Evolutionary conservation across 1,140 invertebrate genomes (phyloP).

Genomic region (Macrobrachium rosenbergii): DNA sequence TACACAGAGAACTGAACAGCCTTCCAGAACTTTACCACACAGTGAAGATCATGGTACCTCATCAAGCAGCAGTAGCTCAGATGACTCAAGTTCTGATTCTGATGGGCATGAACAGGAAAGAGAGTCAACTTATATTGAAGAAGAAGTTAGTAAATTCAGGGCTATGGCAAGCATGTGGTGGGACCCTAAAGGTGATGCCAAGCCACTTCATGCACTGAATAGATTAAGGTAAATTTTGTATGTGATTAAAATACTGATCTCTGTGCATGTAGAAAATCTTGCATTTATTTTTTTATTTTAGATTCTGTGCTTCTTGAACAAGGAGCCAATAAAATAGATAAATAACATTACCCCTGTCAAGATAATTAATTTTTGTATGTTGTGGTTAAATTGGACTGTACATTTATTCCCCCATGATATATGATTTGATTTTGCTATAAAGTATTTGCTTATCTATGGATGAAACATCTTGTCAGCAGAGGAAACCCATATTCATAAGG

Average conservation of each 20-base stretch:
- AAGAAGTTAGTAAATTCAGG: slow-evolving; percentile 46
- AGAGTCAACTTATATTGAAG: slow-evolving; percentile 29
- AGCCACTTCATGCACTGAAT: slow-evolving; percentile 44
- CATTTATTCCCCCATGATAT: too few relatives aligned
- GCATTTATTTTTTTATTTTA: not conserved
- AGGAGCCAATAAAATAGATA: not conserved
- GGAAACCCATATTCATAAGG: too few relatives aligned
- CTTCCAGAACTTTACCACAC: too few relatives aligned
- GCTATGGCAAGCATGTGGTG: slow-evolving; percentile 47
- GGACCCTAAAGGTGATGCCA: slow-evolving; percentile 41
- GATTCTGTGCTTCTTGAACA: not conserved
- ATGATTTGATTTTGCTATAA: too few relatives aligned
- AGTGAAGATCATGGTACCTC: too few relatives aligned
- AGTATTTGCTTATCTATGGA: too few relatives aligned
- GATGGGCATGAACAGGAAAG: not conserved
- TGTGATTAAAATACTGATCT: not conserved
- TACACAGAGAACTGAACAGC: too few relatives aligned
- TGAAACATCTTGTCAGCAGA: too few relatives aligned
- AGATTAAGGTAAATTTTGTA: slow-evolving; percentile 25
- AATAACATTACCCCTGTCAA: too few relatives aligned
- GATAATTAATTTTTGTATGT: too few relatives aligned
- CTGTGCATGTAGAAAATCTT: not conserved
- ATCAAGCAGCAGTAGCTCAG: not conserved
- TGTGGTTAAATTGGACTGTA: too few relatives aligned
- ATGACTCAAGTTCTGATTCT: slow-evolving; percentile 5